Percentiles rank a stretch among this genome's conserved stretches.
Evolutionary conservation across 2,113 vertebrate genomes (phyloP).

Genomic region (Prunella himalayana): DNA sequence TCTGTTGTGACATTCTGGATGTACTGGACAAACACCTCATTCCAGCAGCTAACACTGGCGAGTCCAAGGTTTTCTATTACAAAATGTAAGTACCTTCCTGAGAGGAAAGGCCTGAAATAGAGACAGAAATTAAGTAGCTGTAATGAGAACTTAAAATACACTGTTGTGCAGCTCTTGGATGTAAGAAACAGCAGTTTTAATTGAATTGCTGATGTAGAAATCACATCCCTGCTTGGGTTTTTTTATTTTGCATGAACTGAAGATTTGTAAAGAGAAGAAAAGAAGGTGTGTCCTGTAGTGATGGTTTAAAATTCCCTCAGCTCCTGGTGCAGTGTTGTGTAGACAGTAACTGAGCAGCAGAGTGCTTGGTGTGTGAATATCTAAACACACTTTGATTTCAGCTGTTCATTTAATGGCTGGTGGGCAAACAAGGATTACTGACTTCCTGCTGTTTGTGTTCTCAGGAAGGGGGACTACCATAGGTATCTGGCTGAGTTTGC

Average conservation of each 20-base stretch:
- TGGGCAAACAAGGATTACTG: not conserved
- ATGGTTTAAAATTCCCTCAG: not conserved
- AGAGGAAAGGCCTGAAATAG: not conserved
- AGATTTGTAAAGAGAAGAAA: not conserved
- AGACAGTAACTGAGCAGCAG: not conserved
- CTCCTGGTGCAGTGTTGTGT: not conserved
- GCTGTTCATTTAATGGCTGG: not conserved
- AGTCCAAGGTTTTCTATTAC: slow-evolving; percentile 99
- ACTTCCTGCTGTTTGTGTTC: not conserved
- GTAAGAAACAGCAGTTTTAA: not conserved
- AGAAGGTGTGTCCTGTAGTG: not conserved
- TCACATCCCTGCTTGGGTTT: not conserved
- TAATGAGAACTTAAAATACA: not conserved
- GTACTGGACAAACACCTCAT: slow-evolving; percentile 98
- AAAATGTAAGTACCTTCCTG: slow-evolving; percentile 87
- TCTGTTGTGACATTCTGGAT: slow-evolving; percentile 97
- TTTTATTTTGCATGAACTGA: not conserved
- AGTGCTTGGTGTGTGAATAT: not conserved
- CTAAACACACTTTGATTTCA: not conserved
- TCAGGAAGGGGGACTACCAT: slow-evolving; percentile 98
- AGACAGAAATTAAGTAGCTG: not conserved
- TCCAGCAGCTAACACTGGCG: slow-evolving; percentile 92
- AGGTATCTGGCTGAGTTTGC: slow-evolving; percentile 99
- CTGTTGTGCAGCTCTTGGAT: not conserved
- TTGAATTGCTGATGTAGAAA: not conserved